Percentiles rank a stretch among this genome's conserved stretches.
Evolutionary conservation across 2,888 invertebrate genomes (phyloP).

Genomic region (Cephus rjabovi): DNA sequence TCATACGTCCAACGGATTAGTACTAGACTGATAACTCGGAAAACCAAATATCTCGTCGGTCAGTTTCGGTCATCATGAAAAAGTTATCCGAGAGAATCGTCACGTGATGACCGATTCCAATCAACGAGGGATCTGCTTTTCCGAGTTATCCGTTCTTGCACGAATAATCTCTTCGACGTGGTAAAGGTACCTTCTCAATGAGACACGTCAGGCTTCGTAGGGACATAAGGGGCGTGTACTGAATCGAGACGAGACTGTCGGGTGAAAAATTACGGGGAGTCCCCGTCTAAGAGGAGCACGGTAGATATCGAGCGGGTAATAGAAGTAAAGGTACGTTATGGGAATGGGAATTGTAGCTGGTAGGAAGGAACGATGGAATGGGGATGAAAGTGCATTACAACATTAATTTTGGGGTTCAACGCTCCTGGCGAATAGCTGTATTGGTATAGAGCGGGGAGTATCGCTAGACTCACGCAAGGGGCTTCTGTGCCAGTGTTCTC

Average conservation of each 20-base stretch:
- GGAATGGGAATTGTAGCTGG: conserved; percentile 19
- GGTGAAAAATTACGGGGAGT: neutral
- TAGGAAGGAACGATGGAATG: conserved; percentile 6
- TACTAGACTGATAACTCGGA: too few species aligned
- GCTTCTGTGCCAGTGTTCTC: conserved; percentile 17
- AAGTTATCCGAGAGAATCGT: too few species aligned
- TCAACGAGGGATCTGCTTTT: too few species aligned
- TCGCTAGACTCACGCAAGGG: conserved; percentile 43
- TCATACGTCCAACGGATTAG: too few species aligned
- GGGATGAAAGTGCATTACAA: conserved; percentile 40
- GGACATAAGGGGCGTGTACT: neutral
- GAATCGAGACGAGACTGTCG: neutral
- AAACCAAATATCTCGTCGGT: too few species aligned
- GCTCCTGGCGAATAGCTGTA: conserved; percentile 36
- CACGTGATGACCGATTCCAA: too few species aligned
- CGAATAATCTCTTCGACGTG: too few species aligned
- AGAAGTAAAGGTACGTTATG: conserved; percentile 21
- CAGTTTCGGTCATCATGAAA: too few species aligned
- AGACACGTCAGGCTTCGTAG: neutral
- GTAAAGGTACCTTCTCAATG: neutral
- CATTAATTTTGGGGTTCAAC: conserved; percentile 53
- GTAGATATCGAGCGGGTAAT: conserved; percentile 15
- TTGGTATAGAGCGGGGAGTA: conserved; percentile 25
- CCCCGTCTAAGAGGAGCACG: conserved; percentile 4
- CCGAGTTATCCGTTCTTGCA: too few species aligned